phyloP scores from a whole-genome alignment of 2,113 vertebrate species.

The Tiliqua scincoides region DNA sequence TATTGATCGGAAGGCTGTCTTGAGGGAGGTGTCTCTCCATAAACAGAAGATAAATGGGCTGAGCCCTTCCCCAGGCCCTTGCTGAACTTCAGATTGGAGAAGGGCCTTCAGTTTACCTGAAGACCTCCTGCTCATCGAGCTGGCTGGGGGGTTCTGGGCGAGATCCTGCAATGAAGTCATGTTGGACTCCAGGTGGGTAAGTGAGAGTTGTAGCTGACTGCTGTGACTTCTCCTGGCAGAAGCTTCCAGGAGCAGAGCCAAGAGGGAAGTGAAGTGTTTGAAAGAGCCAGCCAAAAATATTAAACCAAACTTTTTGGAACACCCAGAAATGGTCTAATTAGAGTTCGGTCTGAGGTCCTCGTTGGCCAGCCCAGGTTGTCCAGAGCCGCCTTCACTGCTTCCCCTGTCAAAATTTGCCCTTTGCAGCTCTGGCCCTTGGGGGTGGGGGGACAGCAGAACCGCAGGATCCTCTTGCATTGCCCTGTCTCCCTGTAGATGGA shows the following conservation, averaged over 20 bases:
- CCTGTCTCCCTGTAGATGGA: not conserved
- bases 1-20: not conserved
- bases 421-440: conserved; percentile 37
- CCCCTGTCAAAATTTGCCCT: conserved; percentile 41
- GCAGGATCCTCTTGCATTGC: not conserved
- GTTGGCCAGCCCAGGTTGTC: not conserved
- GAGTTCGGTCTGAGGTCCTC: conserved; percentile 35
- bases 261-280: conserved; percentile 53
- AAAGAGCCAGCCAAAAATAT: conserved; percentile 54
- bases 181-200: conserved; percentile 54
- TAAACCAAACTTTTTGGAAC: conserved; percentile 54
- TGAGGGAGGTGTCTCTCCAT: not conserved
- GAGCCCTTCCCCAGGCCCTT: too few relatives aligned
- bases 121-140: not conserved
- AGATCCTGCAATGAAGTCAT: conserved; percentile 43
- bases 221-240: conserved; percentile 52
- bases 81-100: not conserved
- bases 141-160: conserved; percentile 36
- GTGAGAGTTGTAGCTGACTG: conserved; percentile 47
- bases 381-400: conserved; percentile 18
- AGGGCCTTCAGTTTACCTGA: not conserved
- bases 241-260: conserved; percentile 36
- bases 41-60: not conserved
- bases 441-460: too few relatives aligned
- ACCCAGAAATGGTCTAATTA: conserved; percentile 48